phyloP scores from a whole-genome alignment of 2,113 vertebrate genomes.

The Regulus satrapa region DNA sequence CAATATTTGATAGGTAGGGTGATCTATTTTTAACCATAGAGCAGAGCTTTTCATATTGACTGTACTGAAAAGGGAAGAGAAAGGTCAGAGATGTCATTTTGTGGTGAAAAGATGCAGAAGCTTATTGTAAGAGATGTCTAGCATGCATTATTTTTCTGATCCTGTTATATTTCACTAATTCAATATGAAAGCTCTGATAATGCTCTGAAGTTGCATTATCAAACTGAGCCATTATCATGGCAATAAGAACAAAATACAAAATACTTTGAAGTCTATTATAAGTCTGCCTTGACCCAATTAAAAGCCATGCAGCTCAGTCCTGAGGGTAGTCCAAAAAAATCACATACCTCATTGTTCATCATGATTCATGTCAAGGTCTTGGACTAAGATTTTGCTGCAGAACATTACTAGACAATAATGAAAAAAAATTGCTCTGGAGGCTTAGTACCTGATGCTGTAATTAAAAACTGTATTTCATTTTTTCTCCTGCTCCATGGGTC shows the following conservation, averaged over 20 bases:
- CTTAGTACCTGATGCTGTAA: not conserved
- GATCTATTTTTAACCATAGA: not conserved
- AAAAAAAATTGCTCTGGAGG: not conserved
- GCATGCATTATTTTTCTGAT: not conserved
- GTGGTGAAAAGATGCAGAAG: not conserved
- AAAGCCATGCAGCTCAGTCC: not conserved
- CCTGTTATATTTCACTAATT: not conserved
- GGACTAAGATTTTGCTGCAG: not conserved
- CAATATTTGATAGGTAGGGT: not conserved
- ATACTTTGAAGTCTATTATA: not conserved
- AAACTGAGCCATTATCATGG: not conserved
- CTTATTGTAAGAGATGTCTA: not conserved
- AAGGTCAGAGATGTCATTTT: slow-evolving; percentile 25
- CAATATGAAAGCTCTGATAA: not conserved
- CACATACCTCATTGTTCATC: not conserved
- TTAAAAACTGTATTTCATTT: not conserved
- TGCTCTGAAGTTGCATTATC: not conserved
- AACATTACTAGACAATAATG: not conserved
- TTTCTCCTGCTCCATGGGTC: not conserved
- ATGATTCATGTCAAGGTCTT: not conserved
- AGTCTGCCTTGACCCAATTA: not conserved
- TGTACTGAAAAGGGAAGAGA: not conserved
- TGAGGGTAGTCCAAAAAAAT: not conserved
- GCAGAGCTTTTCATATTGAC: not conserved
- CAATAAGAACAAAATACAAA: not conserved